phyloP scores from a whole-genome alignment of 2,797 vertebrate genomes.

The Acrocephalus scirpaceus region DNA sequence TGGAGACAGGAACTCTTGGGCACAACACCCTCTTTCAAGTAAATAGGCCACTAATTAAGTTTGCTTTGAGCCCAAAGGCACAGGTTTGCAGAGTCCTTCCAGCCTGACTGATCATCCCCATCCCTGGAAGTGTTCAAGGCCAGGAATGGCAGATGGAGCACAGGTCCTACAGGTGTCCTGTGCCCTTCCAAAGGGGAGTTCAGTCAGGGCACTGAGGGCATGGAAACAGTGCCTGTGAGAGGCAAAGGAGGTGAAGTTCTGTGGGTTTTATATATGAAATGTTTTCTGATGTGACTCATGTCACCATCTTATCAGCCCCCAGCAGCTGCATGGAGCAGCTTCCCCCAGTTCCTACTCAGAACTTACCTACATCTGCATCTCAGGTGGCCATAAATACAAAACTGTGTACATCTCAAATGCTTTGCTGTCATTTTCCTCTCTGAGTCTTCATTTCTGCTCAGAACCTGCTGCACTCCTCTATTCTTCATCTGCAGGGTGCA shows the following conservation, averaged over 20 bases:
- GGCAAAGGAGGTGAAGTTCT: neutral
- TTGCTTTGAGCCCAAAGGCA: neutral
- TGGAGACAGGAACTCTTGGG: neutral
- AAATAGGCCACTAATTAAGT: neutral
- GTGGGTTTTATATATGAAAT: neutral
- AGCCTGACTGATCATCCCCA: neutral
- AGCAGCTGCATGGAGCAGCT: neutral
- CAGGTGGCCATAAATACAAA: neutral
- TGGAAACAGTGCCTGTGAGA: neutral
- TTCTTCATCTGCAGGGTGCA: neutral
- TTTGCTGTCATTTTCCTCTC: neutral
- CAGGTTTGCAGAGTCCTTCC: neutral
- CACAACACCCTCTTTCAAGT: neutral
- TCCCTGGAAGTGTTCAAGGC: neutral
- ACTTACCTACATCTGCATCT: neutral
- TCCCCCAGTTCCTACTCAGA: neutral
- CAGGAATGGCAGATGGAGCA: neutral
- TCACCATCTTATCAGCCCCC: neutral
- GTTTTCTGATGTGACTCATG: neutral
- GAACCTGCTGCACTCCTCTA: neutral
- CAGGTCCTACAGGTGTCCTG: neutral
- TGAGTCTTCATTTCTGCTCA: neutral
- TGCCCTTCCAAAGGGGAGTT: neutral
- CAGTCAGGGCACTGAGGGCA: neutral
- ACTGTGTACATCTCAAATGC: neutral